Base-by-base conservation (phyloP, 2,797 vertebrate genomes). In the Artibeus jamaicensis region DNA sequence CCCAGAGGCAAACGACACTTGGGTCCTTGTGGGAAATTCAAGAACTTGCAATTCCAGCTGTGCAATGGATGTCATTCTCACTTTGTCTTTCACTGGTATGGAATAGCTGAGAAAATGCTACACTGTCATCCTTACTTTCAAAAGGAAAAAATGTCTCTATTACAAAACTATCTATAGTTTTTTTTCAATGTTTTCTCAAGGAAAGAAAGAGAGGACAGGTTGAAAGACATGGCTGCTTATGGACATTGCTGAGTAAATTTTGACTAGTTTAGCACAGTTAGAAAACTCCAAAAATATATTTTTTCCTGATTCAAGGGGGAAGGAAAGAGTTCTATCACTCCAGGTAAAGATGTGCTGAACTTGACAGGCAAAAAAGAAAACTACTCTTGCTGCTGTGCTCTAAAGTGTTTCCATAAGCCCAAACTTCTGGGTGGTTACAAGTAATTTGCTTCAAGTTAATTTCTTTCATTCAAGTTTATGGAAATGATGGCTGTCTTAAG, bases 361-460 rank as follows among this genome's bases (percentile, higher is more conserved):
- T 92, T 92, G 55, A 96, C 90, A 95, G 94, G 37, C 76, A 78
- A 65, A 89, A 77, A 70, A 82, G 48, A 93, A 95, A 95, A n/a
- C 76, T 65, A 34, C 55, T n/a, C 18, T 67, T 39, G 34, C 19
- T 26, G 6, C 65, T 85, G 90, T 79, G 37, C 84, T 91, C 76
- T 86, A 53, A 97, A 96, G 79, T 94, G 68, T 93, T 97, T 96
- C 96, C 95, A 90, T 92, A 96, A 96, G 77, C 46, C 76, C 62
- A 73, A 4, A 34, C 93, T 94, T 97, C 86, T 94, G 71, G 89
- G 62, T 93, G 62, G 77, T 96, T 97, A 91, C 73, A 94, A 96
- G 84, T 88, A 77, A 67, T 84, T 97, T 92, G 91, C 78, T 94
- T 85, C 71, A 94, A 26, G 42, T 97, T 87, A 85, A 84, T 89